phyloP scores from a whole-genome alignment of 2,797 vertebrate genomes.

The Thripadectes ignobilis region DNA sequence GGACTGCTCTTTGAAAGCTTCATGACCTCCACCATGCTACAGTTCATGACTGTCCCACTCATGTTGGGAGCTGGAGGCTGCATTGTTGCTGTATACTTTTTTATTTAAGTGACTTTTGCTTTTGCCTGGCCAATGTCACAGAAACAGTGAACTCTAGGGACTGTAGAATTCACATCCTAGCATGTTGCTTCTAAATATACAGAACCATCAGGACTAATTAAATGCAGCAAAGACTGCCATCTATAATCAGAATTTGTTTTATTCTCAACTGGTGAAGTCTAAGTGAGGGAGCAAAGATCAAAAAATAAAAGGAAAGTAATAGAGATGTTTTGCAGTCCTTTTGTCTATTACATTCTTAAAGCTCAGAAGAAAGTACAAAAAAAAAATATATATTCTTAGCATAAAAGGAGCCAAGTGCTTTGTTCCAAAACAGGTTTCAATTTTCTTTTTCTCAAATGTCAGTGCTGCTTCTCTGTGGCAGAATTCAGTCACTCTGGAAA shows the following conservation, averaged over 20 bases:
- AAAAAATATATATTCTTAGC: neutral
- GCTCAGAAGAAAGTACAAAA: neutral
- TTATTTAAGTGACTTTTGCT: neutral
- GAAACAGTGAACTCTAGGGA: neutral
- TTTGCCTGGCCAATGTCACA: neutral
- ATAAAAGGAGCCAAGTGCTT: neutral
- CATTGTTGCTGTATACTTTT: neutral
- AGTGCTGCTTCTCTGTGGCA: neutral
- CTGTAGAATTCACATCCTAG: neutral
- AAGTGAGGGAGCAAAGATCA: neutral
- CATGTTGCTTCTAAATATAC: neutral
- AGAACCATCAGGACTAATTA: neutral
- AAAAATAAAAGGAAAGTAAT: neutral
- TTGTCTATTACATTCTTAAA: neutral
- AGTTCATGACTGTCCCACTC: neutral
- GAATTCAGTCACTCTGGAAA: neutral
- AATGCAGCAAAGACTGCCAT: neutral
- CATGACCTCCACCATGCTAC: neutral
- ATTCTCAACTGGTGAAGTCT: neutral
- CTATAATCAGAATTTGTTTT: neutral
- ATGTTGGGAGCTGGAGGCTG: neutral
- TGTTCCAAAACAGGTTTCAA: constrained; percentile 7
- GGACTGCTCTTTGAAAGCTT: neutral
- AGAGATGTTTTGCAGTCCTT: neutral
- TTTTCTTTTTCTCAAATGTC: neutral